Evolutionary conservation across 1,140 invertebrate species (phyloP).

Genomic region (Caenorhabditis briggsae): DNA sequence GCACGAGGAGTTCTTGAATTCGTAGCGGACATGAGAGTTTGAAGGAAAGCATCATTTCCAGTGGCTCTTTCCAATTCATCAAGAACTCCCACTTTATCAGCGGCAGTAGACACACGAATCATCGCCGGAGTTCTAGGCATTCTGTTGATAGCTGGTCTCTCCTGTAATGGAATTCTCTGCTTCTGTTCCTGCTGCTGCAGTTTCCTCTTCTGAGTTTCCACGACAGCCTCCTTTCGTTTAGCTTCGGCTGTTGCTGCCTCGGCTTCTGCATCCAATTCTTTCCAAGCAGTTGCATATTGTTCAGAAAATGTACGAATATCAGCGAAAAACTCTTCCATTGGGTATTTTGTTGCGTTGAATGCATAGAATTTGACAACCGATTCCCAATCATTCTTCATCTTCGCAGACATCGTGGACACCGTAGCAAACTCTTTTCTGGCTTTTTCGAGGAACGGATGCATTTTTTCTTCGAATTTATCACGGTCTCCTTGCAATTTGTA

Average conservation of each 20-base stretch:
- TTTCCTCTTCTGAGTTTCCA: constrained; percentile 87
- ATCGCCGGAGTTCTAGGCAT: constrained; percentile 1
- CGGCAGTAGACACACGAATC: constrained; percentile 26
- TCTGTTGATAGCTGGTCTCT: constrained; percentile 23
- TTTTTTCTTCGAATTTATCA: constrained; percentile 65
- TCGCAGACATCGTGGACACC: constrained; percentile 83
- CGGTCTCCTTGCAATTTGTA: constrained; percentile 63
- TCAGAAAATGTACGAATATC: constrained; percentile 96
- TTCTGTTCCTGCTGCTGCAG: constrained; percentile 80
- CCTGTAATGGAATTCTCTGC: constrained; percentile 6
- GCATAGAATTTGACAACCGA: constrained; percentile 90
- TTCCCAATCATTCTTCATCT: constrained; percentile 89
- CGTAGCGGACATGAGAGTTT: constrained; percentile 39
- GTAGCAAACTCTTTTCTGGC: constrained; percentile 89
- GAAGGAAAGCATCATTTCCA: constrained; percentile 48
- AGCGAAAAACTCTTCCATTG: constrained; percentile 93
- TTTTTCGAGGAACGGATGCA: constrained; percentile 83
- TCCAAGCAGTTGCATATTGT: constrained; percentile 89
- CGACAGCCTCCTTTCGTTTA: constrained; percentile 84
- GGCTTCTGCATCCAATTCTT: constrained; percentile 85
- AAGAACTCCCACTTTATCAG: constrained; percentile 59
- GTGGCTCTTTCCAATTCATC: constrained; percentile 67
- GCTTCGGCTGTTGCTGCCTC: constrained; percentile 87
- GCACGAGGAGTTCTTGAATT: constrained; percentile 44
- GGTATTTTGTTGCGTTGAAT: constrained; percentile 93